phyloP scores from a whole-genome alignment of 1,140 invertebrate species.

The Helicoverpa zea region DNA sequence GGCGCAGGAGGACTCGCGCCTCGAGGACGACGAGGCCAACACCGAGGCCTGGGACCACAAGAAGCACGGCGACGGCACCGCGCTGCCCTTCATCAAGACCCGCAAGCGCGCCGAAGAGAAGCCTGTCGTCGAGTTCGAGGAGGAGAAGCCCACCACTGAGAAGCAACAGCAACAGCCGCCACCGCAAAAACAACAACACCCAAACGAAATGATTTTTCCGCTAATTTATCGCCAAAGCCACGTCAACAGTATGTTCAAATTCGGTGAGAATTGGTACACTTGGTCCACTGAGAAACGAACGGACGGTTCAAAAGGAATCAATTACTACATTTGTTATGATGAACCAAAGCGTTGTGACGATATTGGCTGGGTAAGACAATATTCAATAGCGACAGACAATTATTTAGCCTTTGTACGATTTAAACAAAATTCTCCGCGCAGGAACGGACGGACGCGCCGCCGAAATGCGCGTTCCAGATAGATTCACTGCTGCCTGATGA shows the following conservation, averaged over 20 bases:
- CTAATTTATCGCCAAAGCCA: constrained; percentile 77
- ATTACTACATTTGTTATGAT: constrained; percentile 80
- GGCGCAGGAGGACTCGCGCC: constrained; percentile 72
- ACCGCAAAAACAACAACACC: constrained; percentile 62
- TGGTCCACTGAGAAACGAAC: constrained; percentile 77
- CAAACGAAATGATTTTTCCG: constrained; percentile 78
- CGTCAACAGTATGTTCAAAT: constrained; percentile 82
- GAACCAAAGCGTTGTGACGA: constrained; percentile 81
- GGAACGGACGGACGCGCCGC: constrained; percentile 73
- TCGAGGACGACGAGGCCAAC: constrained; percentile 72
- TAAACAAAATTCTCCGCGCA: constrained; percentile 39
- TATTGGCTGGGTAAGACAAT: constrained; percentile 76
- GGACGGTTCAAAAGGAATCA: constrained; percentile 74
- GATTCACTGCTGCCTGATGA: constrained; percentile 77
- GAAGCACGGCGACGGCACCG: constrained; percentile 61
- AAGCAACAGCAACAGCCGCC: constrained; percentile 47
- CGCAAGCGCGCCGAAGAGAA: constrained; percentile 62
- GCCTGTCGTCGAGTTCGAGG: constrained; percentile 63
- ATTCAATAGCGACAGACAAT: neutral
- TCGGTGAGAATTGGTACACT: constrained; percentile 81
- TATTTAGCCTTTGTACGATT: too few relatives aligned
- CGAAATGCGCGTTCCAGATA: constrained; percentile 80
- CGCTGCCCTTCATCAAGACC: constrained; percentile 70
- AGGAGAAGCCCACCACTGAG: constrained; percentile 68
- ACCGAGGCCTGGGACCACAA: constrained; percentile 69